Percentiles rank a stretch among this genome's conserved stretches.
These are phyloP conservation scores for Pectinophora gossypiella DNA, from an alignment of 1,140 invertebrate species.

Conservation along the genomic window DNA sequence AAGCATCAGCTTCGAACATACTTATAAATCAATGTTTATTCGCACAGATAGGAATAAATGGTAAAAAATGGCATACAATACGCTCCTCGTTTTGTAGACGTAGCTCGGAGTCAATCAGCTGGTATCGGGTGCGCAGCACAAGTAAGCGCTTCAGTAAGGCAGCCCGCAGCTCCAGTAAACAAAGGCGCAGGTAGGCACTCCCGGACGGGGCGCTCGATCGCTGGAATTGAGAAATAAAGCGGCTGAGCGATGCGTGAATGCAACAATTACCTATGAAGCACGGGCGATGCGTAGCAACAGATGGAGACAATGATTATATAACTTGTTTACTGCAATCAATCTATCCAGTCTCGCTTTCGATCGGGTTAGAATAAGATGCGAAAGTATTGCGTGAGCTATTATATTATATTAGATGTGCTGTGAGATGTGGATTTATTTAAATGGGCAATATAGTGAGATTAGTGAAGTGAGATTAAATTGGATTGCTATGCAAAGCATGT, in stretches of 20 bases:
- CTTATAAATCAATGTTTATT: background rate
- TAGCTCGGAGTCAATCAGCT: background rate
- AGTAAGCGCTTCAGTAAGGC: too few relatives aligned
- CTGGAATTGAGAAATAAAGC: background rate
- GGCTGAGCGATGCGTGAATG: background rate
- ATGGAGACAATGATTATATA: background rate
- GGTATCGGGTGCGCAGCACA: background rate
- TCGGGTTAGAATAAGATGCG: too few relatives aligned
- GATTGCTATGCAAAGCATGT: background rate
- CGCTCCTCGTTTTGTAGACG: background rate
- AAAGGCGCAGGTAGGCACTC: background rate
- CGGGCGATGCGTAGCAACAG: too few relatives aligned
- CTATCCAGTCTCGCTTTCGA: background rate
- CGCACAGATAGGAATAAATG: background rate
- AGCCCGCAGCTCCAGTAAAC: too few relatives aligned
- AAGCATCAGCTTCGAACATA: background rate
- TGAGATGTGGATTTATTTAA: background rate
- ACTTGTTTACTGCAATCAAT: background rate
- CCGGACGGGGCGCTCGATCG: background rate
- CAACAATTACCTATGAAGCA: background rate
- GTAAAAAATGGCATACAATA: background rate
- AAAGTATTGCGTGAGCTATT: too few relatives aligned
- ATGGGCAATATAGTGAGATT: background rate
- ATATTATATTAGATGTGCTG: too few relatives aligned
- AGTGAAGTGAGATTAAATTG: background rate